Conservation (phyloP, 1,140 invertebrate genomes). For the Ganaspis sp. region DNA sequence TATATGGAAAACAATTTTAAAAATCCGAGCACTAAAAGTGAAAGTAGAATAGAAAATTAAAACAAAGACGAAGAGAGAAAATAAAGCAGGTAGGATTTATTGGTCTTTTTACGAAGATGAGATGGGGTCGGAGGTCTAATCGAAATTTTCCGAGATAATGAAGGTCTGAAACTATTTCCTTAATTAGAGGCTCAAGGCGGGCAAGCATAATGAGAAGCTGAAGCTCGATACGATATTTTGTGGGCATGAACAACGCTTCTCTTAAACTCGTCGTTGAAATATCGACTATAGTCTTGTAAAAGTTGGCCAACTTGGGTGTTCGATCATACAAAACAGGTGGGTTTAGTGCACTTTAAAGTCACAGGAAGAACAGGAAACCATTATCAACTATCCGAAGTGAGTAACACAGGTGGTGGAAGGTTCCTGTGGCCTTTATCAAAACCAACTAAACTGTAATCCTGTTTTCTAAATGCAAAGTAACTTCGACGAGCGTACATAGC, state of each 20-base stretch:
- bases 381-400: constrained; percentile 49
- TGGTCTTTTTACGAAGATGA: neutral
- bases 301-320: constrained; percentile 2
- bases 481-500: constrained; percentile 68
- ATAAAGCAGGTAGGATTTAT: neutral
- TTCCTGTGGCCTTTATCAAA: constrained; percentile 57
- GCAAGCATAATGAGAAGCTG: neutral
- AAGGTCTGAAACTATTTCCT: neutral
- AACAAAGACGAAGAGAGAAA: neutral
- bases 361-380: constrained; percentile 32
- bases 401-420: constrained; percentile 58
- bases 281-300: neutral
- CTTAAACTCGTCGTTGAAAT: neutral
- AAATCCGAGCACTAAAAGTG: too few species aligned
- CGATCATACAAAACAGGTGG: constrained; percentile 14
- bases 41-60: too few species aligned
- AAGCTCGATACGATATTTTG: constrained; percentile 3
- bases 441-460: constrained; percentile 71
- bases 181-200: neutral
- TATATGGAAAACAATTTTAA: too few species aligned
- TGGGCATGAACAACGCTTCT: neutral
- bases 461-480: constrained; percentile 72
- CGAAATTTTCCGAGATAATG: neutral
- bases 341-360: constrained; percentile 39
- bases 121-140: constrained; percentile 3